Percentiles rank a stretch among this genome's conserved stretches.
Evolutionary conservation across 2,113 vertebrate genomes (phyloP).

Genomic region (Xiphias gladius): DNA sequence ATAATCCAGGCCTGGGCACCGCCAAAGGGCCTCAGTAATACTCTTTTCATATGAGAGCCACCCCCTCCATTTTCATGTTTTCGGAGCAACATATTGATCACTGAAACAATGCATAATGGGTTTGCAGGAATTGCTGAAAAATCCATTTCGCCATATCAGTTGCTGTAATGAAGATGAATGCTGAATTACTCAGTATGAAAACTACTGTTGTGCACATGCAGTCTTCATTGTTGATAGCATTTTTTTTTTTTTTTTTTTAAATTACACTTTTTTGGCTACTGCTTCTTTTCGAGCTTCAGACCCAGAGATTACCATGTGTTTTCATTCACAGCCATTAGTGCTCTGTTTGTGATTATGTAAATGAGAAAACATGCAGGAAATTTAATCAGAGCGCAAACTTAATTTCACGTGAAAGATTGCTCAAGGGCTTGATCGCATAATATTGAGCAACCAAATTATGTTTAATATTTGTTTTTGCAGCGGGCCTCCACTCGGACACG

Average conservation of each 20-base stretch:
- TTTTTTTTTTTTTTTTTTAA: neutral
- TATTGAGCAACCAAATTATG: conserved; percentile 69
- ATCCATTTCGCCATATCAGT: conserved; percentile 76
- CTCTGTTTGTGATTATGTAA: conserved; percentile 82
- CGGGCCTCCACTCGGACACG: conserved; percentile 58
- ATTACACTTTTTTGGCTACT: neutral
- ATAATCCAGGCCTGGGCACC: conserved; percentile 47
- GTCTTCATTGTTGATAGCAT: conserved; percentile 6
- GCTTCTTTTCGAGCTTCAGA: conserved; percentile 11
- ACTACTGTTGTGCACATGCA: conserved; percentile 44
- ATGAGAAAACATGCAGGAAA: conserved; percentile 81
- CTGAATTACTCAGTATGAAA: conserved; percentile 70
- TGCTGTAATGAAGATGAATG: conserved; percentile 80
- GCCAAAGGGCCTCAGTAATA: conserved; percentile 30
- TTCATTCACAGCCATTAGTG: conserved; percentile 79
- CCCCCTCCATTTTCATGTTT: conserved; percentile 53
- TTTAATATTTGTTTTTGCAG: conserved; percentile 72
- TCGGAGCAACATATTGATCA: conserved; percentile 65
- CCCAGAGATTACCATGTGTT: conserved; percentile 73
- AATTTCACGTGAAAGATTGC: conserved; percentile 80
- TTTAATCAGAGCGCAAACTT: conserved; percentile 83
- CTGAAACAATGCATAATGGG: conserved; percentile 70
- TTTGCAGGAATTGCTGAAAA: conserved; percentile 74
- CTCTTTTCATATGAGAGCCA: conserved; percentile 30
- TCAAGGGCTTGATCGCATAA: conserved; percentile 66